Conservation (phyloP, 2,113 vertebrate species). For the Barbus barbus region DNA sequence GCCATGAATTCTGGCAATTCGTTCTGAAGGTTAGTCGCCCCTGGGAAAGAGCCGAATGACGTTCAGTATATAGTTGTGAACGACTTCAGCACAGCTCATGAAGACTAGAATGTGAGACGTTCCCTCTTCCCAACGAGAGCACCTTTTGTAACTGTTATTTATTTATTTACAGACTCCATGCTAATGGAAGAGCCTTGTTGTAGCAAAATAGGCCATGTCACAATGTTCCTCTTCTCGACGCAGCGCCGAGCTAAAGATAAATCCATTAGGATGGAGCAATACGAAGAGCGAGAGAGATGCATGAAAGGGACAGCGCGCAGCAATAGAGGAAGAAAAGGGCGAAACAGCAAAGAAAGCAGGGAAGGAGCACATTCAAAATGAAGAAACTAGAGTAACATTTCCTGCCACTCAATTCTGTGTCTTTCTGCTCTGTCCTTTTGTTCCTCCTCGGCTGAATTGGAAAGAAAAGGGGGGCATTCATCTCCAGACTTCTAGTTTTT, state of each 20-base stretch:
- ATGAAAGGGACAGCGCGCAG: neutral
- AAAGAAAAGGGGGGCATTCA: conserved; percentile 43
- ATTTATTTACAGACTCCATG: conserved; percentile 46
- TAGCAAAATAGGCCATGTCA: conserved; percentile 51
- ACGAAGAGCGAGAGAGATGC: neutral
- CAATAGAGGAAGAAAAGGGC: neutral
- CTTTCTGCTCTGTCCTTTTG: conserved; percentile 25
- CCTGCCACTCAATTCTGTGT: conserved; percentile 18
- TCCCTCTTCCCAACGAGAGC: conserved; percentile 21
- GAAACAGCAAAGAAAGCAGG: neutral
- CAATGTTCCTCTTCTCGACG: conserved; percentile 35
- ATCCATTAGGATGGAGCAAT: conserved; percentile 40
- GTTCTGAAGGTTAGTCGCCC: conserved; percentile 5
- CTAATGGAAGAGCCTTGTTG: conserved; percentile 54
- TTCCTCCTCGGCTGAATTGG: conserved; percentile 21
- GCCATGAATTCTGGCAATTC: neutral
- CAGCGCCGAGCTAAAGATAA: conserved; percentile 41
- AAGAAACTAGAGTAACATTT: conserved; percentile 14
- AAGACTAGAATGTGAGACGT: neutral
- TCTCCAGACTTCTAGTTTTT: conserved; percentile 33
- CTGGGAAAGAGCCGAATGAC: neutral
- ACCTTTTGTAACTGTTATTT: conserved; percentile 34
- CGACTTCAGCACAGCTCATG: neutral
- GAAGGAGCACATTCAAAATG: neutral
- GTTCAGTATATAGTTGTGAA: neutral